phyloP scores from a whole-genome alignment of 35 echinoderm and acorn worm genomes.

The Lytechinus pictus region DNA sequence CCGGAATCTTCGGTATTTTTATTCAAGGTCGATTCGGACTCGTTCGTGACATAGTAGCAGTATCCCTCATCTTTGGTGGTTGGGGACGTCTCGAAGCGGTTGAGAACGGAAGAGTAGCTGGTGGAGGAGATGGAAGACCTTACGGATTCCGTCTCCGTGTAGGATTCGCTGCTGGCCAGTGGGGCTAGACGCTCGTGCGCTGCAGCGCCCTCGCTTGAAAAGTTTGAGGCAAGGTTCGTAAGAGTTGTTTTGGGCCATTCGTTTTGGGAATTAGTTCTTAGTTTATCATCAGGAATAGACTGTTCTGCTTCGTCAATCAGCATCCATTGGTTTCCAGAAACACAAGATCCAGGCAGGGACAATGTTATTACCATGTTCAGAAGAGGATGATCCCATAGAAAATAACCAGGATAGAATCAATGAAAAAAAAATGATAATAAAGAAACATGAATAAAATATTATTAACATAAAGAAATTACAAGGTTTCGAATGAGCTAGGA shows the following conservation, averaged over 20 bases:
- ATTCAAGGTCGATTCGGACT: constrained; percentile 57
- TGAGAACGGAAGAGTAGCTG: constrained; percentile 52
- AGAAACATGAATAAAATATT: background rate
- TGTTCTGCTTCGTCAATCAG: background rate
- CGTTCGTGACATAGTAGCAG: constrained; percentile 82
- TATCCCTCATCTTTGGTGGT: constrained; percentile 61
- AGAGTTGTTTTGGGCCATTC: background rate
- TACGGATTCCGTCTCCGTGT: constrained; percentile 64
- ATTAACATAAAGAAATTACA: too few relatives aligned
- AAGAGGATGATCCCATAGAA: background rate
- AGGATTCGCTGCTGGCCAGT: constrained; percentile 74
- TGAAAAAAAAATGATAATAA: background rate
- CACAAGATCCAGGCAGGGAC: background rate
- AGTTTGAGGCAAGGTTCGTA: background rate
- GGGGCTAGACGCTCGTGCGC: constrained; percentile 63
- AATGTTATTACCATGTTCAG: background rate
- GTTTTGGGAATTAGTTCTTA: constrained; percentile 2
- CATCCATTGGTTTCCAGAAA: background rate
- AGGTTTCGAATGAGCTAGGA: too few relatives aligned
- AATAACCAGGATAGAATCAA: background rate
- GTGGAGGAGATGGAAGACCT: constrained; percentile 54
- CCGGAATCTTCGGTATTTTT: constrained; percentile 18
- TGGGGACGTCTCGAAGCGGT: constrained; percentile 41
- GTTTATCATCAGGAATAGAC: constrained; percentile 12
- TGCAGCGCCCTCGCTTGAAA: background rate